Evolutionary conservation across 2,797 vertebrate genomes (phyloP).

Genomic region (Typhlichthys subterraneus): DNA sequence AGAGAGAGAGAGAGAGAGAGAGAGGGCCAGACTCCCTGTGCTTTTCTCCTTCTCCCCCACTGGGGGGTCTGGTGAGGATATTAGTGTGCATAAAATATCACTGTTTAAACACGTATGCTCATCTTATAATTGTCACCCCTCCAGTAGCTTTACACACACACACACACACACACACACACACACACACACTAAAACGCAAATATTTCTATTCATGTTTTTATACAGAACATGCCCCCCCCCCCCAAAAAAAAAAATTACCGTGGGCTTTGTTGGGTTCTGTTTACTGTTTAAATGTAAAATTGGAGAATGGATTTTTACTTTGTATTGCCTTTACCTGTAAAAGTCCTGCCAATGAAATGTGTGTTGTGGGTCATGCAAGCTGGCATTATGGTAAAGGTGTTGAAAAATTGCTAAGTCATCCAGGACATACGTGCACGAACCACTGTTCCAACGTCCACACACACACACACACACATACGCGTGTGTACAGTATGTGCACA

Average conservation of each 20-base stretch:
- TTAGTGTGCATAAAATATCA: conserved; percentile 67
- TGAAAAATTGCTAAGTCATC: conserved; percentile 32
- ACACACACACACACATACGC: conserved; percentile 1
- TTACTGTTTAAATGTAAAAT: conserved; percentile 4
- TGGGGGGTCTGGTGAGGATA: conserved; percentile 43
- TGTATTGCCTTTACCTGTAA: neutral
- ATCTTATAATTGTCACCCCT: conserved; percentile 38
- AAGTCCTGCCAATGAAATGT: conserved; percentile 2
- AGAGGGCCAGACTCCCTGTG: neutral
- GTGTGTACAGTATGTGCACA: conserved; percentile 6
- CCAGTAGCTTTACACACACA: conserved; percentile 33
- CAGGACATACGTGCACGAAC: neutral
- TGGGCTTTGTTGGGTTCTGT: too few relatives aligned
- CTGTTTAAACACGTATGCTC: conserved; percentile 61
- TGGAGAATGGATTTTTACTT: too few relatives aligned
- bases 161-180: conserved; percentile 21
- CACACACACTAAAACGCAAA: conserved; percentile 9
- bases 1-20: conserved; percentile 21
- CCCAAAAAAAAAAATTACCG: too few relatives aligned
- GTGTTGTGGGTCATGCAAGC: conserved; percentile 11
- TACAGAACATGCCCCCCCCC: too few relatives aligned
- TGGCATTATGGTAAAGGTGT: conserved; percentile 13
- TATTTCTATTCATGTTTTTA: neutral
- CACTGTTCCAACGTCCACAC: neutral
- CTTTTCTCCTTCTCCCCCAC: conserved; percentile 8